Evolutionary conservation across 2,888 invertebrate genomes (phyloP).

Genomic region (Drosophila tanythrix): DNA sequence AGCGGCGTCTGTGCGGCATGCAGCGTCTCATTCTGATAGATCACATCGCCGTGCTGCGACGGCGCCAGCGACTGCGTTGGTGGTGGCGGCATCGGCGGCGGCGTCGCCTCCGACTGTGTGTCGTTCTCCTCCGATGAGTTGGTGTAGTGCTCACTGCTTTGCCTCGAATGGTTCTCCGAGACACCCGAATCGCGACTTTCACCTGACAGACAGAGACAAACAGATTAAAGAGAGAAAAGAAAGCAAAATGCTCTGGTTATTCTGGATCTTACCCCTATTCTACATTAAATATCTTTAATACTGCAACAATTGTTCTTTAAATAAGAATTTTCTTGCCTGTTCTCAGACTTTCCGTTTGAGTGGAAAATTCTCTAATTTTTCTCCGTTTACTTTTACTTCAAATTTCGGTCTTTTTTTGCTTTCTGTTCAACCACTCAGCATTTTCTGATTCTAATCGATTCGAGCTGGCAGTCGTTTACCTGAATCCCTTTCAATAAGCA

Average conservation of each 20-base stretch:
- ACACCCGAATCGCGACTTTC: conserved; percentile 93
- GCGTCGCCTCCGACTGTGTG: conserved; percentile 84
- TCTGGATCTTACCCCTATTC: neutral
- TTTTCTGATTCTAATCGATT: neutral
- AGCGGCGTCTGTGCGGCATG: conserved; percentile 78
- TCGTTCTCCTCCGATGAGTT: conserved; percentile 90
- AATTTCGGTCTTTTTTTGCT: neutral
- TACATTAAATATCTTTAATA: neutral
- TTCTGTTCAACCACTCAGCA: neutral
- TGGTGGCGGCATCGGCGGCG: conserved; percentile 63
- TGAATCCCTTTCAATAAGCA: neutral
- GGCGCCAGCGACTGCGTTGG: conserved; percentile 29
- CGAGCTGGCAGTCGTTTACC: conserved; percentile 1
- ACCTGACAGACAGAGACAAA: conserved; percentile 71
- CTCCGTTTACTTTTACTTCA: neutral
- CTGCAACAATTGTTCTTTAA: neutral
- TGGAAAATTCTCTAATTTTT: neutral
- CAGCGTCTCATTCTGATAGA: conserved; percentile 78
- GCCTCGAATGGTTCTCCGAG: conserved; percentile 90
- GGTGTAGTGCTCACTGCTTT: conserved; percentile 92
- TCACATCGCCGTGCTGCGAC: conserved; percentile 56
- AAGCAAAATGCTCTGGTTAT: neutral
- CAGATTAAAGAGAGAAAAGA: neutral
- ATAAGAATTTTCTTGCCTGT: neutral
- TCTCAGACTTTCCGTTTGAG: neutral